A percentile compares a stretch with the other conserved stretches of the same genome.
Conservation (phyloP, 2,113 vertebrate species). For the Rhabdornis inornatus region DNA sequence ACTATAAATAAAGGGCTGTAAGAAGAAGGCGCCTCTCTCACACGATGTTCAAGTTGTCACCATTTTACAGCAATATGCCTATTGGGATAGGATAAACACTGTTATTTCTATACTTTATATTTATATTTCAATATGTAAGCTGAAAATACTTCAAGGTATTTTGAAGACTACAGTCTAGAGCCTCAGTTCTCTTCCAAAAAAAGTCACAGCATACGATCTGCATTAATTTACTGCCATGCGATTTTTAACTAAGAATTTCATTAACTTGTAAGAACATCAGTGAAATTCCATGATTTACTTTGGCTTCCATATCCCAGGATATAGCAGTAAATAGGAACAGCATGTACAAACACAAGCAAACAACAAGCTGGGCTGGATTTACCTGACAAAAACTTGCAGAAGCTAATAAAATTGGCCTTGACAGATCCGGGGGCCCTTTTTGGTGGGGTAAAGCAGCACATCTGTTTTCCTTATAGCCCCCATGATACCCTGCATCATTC, state of each 20-base stretch:
- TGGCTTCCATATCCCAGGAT: neutral
- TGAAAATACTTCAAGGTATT: neutral
- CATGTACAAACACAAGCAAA: neutral
- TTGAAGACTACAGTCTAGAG: neutral
- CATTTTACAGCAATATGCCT: constrained; percentile 10
- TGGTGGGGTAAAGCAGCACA: constrained; percentile 12
- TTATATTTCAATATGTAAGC: neutral
- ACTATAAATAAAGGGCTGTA: constrained; percentile 49
- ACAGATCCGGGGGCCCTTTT: neutral
- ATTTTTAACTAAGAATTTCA: neutral
- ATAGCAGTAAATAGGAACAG: neutral
- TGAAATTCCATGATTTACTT: neutral
- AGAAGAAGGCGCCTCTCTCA: neutral
- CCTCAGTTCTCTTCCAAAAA: neutral
- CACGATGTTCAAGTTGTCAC: neutral
- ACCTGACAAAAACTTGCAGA: constrained; percentile 17
- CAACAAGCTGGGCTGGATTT: constrained; percentile 1
- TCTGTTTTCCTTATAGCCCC: constrained; percentile 36
- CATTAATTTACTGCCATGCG: neutral
- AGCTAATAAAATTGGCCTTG: neutral
- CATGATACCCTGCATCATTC: constrained; percentile 5
- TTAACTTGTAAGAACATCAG: neutral
- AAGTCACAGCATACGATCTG: neutral
- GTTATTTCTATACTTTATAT: neutral
- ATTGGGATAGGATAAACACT: neutral